A percentile compares a stretch with the other conserved stretches of the same genome.
Evolutionary conservation across 2,113 vertebrate genomes (phyloP).

Genomic region (Siniperca chuatsi): DNA sequence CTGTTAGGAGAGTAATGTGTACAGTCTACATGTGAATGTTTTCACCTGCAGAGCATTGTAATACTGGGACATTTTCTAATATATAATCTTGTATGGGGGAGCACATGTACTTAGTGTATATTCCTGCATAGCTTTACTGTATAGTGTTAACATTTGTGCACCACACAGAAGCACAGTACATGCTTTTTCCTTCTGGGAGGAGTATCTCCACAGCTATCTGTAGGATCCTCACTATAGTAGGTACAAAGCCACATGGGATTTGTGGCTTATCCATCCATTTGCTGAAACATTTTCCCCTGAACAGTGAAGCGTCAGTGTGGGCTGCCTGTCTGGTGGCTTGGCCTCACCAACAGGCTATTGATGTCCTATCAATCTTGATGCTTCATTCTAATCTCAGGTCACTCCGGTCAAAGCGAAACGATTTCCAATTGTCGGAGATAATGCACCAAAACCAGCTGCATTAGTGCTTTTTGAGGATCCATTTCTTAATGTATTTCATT

Average conservation of each 20-base stretch:
- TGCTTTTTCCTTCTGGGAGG: neutral
- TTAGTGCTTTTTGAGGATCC: conserved; percentile 10
- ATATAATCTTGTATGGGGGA: neutral
- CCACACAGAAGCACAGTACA: neutral
- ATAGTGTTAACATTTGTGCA: neutral
- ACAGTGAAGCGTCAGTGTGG: conserved; percentile 5
- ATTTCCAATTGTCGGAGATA: conserved; percentile 47
- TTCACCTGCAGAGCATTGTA: neutral
- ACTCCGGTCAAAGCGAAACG: conserved; percentile 58
- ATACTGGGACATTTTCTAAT: neutral
- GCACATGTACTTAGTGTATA: neutral
- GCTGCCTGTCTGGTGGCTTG: conserved; percentile 8
- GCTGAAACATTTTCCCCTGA: conserved; percentile 14
- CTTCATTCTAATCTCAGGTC: conserved; percentile 63
- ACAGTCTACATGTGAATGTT: neutral
- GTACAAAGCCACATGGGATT: conserved; percentile 17
- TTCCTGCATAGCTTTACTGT: neutral
- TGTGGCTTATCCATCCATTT: conserved; percentile 21
- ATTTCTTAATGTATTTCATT: conserved; percentile 40
- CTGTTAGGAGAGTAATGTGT: neutral
- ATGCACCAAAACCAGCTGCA: conserved; percentile 63
- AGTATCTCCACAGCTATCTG: neutral
- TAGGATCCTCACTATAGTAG: neutral
- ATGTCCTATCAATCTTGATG: conserved; percentile 63
- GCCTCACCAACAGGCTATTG: conserved; percentile 57